Conservation (phyloP, 2,888 invertebrate genomes). For the Tetramorium bicarinatum region DNA sequence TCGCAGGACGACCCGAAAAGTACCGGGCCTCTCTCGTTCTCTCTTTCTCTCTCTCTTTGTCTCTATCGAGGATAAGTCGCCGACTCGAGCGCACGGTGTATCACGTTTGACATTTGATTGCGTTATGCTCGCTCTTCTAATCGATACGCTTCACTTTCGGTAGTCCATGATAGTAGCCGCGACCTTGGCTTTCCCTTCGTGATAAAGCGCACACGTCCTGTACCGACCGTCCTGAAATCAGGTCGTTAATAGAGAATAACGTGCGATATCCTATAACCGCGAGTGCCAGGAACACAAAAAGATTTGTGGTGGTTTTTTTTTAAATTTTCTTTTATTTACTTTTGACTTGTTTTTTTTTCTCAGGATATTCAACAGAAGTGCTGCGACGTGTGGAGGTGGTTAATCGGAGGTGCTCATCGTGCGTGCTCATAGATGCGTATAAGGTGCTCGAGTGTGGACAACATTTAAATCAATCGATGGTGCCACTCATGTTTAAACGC, state of each 20-base stretch:
- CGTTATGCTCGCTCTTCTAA: conserved; percentile 55
- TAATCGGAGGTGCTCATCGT: conserved; percentile 66
- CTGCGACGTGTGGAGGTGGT: conserved; percentile 60
- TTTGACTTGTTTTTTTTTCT: conserved; percentile 35
- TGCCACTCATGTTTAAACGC: conserved; percentile 61
- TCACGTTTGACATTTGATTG: conserved; percentile 53
- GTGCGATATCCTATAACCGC: conserved; percentile 41
- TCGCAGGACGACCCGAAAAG: neutral
- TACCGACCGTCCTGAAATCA: conserved; percentile 76
- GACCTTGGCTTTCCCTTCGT: conserved; percentile 51
- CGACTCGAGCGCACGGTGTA: conserved; percentile 39
- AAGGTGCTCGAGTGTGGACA: conserved; percentile 70
- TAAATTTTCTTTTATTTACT: conserved; percentile 23
- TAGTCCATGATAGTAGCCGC: conserved; percentile 61
- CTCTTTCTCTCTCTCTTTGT: neutral
- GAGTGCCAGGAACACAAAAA: conserved; percentile 43
- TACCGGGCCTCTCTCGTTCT: neutral
- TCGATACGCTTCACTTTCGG: conserved; percentile 56
- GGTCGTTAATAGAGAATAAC: conserved; percentile 72
- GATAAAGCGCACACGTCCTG: conserved; percentile 53
- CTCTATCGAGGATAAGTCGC: conserved; percentile 34
- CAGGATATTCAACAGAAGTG: conserved; percentile 59
- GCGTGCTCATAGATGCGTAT: conserved; percentile 67
- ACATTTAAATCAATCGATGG: conserved; percentile 68
- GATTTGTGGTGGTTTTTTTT: conserved; percentile 33